Conservation (phyloP, 1,140 invertebrate species). For the Brachionus angularis region DNA sequence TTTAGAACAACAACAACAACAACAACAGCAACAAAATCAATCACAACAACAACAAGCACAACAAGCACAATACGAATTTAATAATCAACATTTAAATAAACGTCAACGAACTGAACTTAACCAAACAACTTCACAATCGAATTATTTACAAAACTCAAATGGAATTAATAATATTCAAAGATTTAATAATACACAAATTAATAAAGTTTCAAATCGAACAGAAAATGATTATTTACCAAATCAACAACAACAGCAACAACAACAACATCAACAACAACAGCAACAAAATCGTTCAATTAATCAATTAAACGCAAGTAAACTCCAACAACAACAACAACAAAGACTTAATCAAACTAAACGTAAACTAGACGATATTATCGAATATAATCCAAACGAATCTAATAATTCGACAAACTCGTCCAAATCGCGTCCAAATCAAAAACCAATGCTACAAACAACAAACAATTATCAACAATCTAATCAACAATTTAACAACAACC, state of each 20-base stretch:
- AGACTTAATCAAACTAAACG: not conserved
- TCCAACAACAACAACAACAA: not conserved
- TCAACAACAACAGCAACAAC: conserved; percentile 16
- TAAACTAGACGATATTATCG: conserved; percentile 18
- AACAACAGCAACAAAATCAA: too few relatives aligned
- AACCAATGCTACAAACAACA: too few relatives aligned
- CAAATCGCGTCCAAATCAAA: not conserved
- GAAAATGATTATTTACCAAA: not conserved
- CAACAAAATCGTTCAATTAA: conserved; percentile 1
- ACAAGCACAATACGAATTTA: not conserved
- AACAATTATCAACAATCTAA: too few relatives aligned
- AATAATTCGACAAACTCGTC: not conserved
- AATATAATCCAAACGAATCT: conserved; percentile 18
- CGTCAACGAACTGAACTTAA: not conserved
- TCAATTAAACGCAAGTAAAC: not conserved
- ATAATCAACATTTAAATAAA: conserved; percentile 17
- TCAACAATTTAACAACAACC: too few relatives aligned
- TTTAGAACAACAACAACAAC: conserved; percentile 19
- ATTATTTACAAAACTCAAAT: too few relatives aligned
- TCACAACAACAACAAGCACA: not conserved
- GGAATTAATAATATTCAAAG: too few relatives aligned
- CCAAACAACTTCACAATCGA: too few relatives aligned
- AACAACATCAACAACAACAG: not conserved
- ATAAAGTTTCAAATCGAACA: not conserved
- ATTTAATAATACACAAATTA: not conserved